Conservation (phyloP, 1,140 invertebrate genomes). For the Zelostemma sp. region DNA sequence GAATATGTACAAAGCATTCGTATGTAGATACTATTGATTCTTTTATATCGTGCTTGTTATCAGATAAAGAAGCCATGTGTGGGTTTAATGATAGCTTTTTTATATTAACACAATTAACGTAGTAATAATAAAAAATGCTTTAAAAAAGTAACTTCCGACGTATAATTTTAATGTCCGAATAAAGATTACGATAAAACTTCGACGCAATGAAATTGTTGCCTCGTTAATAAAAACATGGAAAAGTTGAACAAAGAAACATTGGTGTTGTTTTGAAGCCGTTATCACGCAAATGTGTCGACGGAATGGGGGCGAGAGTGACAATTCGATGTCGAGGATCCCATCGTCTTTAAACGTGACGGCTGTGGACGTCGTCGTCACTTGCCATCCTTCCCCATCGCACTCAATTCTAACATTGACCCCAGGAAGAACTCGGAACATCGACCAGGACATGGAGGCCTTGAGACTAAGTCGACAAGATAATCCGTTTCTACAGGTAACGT, state of each 20-base stretch:
- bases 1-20: slow-evolving; percentile 15
- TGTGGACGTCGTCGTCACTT: slow-evolving; percentile 67
- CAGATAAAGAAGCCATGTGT: slow-evolving; percentile 23
- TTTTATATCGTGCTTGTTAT: slow-evolving; percentile 19
- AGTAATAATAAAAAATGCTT: not conserved
- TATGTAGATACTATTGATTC: slow-evolving; percentile 26
- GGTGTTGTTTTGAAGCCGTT: slow-evolving; percentile 47
- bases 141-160: too few species aligned
- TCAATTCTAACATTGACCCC: slow-evolving; percentile 79
- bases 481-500: slow-evolving; percentile 80
- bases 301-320: slow-evolving; percentile 54
- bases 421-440: slow-evolving; percentile 81
- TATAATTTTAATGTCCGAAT: too few species aligned
- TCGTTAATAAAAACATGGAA: too few species aligned
- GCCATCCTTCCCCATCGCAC: slow-evolving; percentile 70
- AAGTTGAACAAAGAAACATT: too few species aligned
- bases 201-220: too few species aligned
- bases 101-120: not conserved
- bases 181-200: too few species aligned
- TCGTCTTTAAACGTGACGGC: slow-evolving; percentile 70
- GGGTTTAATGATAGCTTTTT: slow-evolving; percentile 15
- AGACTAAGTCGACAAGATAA: slow-evolving; percentile 85
- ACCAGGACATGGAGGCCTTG: slow-evolving; percentile 86
- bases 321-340: slow-evolving; percentile 65
- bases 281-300: slow-evolving; percentile 56